Evolutionary conservation across 1,140 invertebrate species (phyloP).

Genomic region (Lucilia sericata): DNA sequence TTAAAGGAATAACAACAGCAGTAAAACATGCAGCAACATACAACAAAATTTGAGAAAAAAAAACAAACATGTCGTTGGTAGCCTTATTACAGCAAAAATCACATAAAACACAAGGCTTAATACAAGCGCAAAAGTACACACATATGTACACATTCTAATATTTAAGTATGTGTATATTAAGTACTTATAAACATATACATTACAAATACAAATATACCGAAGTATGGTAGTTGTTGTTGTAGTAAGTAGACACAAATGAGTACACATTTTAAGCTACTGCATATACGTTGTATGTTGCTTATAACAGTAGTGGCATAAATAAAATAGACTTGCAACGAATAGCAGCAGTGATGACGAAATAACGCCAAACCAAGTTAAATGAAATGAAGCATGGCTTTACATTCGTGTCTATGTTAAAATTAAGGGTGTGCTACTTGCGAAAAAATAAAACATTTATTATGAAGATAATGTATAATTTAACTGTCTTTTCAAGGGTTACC

Average conservation of each 20-base stretch:
- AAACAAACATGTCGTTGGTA: not conserved
- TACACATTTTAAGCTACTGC: constrained; percentile 8
- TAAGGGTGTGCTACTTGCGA: too few relatives aligned
- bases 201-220: not conserved
- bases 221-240: not conserved
- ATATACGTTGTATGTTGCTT: not conserved
- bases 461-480: too few relatives aligned
- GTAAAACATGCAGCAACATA: not conserved
- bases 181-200: too few relatives aligned
- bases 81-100: constrained; percentile 13
- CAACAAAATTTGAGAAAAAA: not conserved
- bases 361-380: not conserved
- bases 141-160: too few relatives aligned
- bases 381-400: constrained; percentile 8
- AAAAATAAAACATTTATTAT: too few relatives aligned
- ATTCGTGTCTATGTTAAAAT: not conserved
- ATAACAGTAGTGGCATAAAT: not conserved
- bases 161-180: too few relatives aligned
- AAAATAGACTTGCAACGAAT: not conserved
- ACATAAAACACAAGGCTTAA: not conserved
- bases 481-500: too few relatives aligned
- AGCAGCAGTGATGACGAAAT: not conserved
- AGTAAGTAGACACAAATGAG: constrained; percentile 14
- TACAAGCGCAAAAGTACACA: not conserved
- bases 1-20: not conserved